Conservation (phyloP, 2,888 invertebrate species). For the Automeris io region DNA sequence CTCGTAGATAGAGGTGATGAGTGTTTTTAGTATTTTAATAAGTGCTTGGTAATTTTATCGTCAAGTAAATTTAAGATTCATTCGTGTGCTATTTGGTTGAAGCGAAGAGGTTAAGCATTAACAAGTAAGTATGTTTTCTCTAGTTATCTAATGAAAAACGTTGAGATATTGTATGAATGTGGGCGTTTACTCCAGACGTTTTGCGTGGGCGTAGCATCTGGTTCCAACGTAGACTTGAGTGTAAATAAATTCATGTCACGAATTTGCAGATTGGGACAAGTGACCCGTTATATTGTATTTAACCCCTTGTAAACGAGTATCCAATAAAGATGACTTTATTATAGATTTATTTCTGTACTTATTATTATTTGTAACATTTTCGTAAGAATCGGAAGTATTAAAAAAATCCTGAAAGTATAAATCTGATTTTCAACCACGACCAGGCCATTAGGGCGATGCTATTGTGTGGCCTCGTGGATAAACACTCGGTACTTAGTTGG, state of each 20-base stretch:
- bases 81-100: conserved; percentile 20
- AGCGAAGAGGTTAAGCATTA: conserved; percentile 38
- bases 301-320: too few species aligned
- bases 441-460: too few species aligned
- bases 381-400: too few species aligned
- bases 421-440: too few species aligned
- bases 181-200: conserved; percentile 63
- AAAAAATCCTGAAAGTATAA: too few species aligned
- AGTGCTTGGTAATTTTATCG: conserved; percentile 7
- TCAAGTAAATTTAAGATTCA: conserved; percentile 10
- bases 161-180: conserved; percentile 36
- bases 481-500: too few species aligned
- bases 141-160: conserved; percentile 28
- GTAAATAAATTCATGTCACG: conserved; percentile 41
- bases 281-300: not conserved
- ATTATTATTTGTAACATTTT: too few species aligned
- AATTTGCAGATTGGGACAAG: conserved; percentile 6
- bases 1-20: not conserved
- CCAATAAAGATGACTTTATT: too few species aligned
- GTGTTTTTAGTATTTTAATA: not conserved
- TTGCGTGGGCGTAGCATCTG: conserved; percentile 56
- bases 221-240: conserved; percentile 38
- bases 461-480: too few species aligned
- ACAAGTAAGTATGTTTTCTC: conserved; percentile 55
- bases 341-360: too few species aligned